These are phyloP conservation scores for Caenorhabditis parvicauda DNA, from an alignment of 2,888 invertebrate genomes.

Conservation along the genomic window DNA sequence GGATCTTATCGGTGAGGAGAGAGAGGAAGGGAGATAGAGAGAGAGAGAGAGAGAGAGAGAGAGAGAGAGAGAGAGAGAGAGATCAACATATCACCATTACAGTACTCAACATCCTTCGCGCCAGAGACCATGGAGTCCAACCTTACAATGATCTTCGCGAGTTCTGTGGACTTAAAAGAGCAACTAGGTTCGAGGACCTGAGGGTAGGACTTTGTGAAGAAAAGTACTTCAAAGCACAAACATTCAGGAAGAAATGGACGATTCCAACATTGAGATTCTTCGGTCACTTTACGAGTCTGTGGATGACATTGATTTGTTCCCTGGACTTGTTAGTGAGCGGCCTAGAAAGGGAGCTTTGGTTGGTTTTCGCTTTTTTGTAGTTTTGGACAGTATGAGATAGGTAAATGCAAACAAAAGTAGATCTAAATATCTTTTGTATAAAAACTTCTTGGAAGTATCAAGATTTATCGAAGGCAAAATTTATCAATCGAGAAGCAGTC, in stretches of 20 bases:
- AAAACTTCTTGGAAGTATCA: too few relatives aligned
- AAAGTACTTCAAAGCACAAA: neutral
- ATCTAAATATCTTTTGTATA: too few relatives aligned
- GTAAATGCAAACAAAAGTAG: too few relatives aligned
- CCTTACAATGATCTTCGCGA: slow-evolving; percentile 76
- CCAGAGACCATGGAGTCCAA: slow-evolving; percentile 82
- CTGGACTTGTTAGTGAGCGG: slow-evolving; percentile 84
- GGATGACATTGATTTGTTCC: slow-evolving; percentile 91
- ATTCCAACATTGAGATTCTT: slow-evolving; percentile 66
- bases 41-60: too few relatives aligned
- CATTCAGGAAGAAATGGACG: slow-evolving; percentile 69
- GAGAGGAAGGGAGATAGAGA: too few relatives aligned
- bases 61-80: too few relatives aligned
- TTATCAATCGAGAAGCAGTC: too few relatives aligned
- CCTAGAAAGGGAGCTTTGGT: slow-evolving; percentile 75
- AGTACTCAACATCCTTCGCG: slow-evolving; percentile 81
- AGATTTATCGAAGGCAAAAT: too few relatives aligned
- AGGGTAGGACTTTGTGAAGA: slow-evolving; percentile 66
- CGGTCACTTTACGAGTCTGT: slow-evolving; percentile 70
- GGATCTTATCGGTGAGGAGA: slow-evolving; percentile 76
- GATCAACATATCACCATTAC: neutral
- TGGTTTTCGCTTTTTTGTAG: too few relatives aligned
- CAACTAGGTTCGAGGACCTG: slow-evolving; percentile 81
- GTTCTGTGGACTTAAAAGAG: slow-evolving; percentile 79
- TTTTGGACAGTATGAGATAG: too few relatives aligned